These are phyloP conservation scores for Diplosoma virens DNA, from an alignment of 23 tunicate genomes.

Conservation along the genomic window DNA sequence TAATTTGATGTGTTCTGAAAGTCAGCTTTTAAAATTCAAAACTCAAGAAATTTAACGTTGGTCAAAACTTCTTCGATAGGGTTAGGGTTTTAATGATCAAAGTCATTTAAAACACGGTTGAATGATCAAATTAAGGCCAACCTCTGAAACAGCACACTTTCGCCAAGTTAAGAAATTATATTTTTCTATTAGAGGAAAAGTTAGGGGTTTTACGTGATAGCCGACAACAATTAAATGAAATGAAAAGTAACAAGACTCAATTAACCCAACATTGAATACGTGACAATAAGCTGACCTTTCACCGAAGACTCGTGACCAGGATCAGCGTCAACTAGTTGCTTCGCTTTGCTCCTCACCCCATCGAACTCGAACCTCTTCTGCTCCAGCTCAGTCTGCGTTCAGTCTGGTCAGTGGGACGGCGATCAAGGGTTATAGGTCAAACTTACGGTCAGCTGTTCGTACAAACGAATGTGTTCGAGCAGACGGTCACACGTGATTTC, in stretches of 20 bases:
- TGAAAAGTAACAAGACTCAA: no score
- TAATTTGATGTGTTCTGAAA: conserved; percentile 71
- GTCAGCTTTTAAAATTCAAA: no score
- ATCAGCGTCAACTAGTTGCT: conserved; percentile 71
- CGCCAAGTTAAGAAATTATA: no score
- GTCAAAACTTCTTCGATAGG: no score
- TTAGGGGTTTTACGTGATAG: no score
- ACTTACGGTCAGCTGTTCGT: conserved; percentile 42
- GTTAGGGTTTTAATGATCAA: no score
- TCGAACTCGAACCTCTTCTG: conserved; percentile 66
- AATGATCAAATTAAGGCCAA: no score
- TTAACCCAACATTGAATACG: background rate
- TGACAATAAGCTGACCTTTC: conserved; percentile 43
- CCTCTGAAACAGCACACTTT: no score
- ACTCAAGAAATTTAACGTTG: no score
- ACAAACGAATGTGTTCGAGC: conserved; percentile 33
- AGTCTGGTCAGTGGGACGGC: background rate
- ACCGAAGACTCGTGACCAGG: conserved; percentile 54
- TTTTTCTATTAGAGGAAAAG: no score
- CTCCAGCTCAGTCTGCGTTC: conserved; percentile 61
- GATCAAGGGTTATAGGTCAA: background rate
- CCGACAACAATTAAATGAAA: no score
- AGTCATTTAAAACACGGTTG: no score
- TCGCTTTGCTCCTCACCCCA: conserved; percentile 69
- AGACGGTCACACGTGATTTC: conserved; percentile 38